Conservation (phyloP, 2,888 invertebrate species). For the Hofmannophila pseudospretella region DNA sequence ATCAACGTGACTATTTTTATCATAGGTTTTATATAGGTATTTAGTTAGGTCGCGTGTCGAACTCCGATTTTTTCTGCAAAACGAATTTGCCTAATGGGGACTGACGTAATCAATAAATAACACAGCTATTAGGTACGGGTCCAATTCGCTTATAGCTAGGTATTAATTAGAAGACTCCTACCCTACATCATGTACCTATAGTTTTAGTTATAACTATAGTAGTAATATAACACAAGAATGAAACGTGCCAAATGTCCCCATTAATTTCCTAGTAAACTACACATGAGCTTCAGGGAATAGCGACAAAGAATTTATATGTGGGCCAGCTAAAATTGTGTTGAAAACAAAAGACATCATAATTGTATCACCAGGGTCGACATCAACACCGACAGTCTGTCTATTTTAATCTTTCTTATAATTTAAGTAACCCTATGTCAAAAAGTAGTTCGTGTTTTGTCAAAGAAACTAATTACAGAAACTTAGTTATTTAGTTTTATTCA, state of each 20-base stretch:
- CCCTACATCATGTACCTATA: no score
- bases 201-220: neutral
- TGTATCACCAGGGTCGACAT: neutral
- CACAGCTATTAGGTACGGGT: neutral
- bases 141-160: neutral
- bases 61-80: conserved; percentile 27
- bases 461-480: no score
- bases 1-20: no score
- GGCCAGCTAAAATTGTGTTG: neutral
- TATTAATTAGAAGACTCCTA: no score
- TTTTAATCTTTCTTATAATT: no score
- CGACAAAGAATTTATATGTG: neutral
- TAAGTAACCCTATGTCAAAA: no score
- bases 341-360: neutral
- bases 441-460: no score
- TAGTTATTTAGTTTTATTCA: no score
- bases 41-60: no score
- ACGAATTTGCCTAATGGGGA: conserved; percentile 28
- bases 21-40: no score
- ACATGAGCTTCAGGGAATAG: neutral
- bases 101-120: conserved; percentile 51
- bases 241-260: neutral
- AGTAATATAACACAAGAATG: no score
- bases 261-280: neutral
- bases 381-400: no score